Evolutionary conservation across 2,888 invertebrate genomes (phyloP).

Genomic region (Kryphioiulus occultus): DNA sequence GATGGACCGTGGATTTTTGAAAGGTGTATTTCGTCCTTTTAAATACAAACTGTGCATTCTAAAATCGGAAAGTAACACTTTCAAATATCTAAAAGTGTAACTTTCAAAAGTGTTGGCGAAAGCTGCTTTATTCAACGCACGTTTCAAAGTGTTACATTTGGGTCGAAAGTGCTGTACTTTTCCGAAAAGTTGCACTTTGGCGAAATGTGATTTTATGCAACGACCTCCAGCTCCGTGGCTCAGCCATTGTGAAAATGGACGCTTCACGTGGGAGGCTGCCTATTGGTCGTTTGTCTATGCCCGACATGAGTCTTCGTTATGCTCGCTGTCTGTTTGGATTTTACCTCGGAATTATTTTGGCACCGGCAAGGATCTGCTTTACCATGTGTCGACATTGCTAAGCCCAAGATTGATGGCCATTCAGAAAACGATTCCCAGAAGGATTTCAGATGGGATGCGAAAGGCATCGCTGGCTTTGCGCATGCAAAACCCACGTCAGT

Average conservation of each 20-base stretch:
- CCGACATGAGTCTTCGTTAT: neutral
- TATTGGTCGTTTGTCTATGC: neutral
- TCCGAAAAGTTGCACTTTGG: too few relatives aligned
- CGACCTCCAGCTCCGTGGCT: too few relatives aligned
- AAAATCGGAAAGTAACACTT: too few relatives aligned
- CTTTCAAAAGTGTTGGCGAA: too few relatives aligned
- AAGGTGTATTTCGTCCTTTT: too few relatives aligned
- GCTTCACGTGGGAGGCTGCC: neutral
- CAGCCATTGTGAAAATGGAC: neutral
- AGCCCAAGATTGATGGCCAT: slow-evolving; percentile 20
- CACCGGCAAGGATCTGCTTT: neutral
- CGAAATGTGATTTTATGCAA: too few relatives aligned
- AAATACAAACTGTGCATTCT: too few relatives aligned
- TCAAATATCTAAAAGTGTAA: too few relatives aligned
- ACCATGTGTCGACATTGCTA: slow-evolving; percentile 8
- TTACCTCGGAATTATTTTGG: slow-evolving; percentile 12
- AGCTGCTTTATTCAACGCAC: too few relatives aligned
- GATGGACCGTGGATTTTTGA: too few relatives aligned
- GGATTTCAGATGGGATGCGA: neutral
- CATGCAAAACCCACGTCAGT: neutral
- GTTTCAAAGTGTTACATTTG: too few relatives aligned
- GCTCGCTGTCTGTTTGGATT: slow-evolving; percentile 17
- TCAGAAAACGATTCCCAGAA: neutral
- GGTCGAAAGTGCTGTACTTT: too few relatives aligned
- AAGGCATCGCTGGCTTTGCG: neutral